Evolutionary conservation across 2,888 invertebrate genomes (phyloP).

Genomic region (Seladonia tumulorum): DNA sequence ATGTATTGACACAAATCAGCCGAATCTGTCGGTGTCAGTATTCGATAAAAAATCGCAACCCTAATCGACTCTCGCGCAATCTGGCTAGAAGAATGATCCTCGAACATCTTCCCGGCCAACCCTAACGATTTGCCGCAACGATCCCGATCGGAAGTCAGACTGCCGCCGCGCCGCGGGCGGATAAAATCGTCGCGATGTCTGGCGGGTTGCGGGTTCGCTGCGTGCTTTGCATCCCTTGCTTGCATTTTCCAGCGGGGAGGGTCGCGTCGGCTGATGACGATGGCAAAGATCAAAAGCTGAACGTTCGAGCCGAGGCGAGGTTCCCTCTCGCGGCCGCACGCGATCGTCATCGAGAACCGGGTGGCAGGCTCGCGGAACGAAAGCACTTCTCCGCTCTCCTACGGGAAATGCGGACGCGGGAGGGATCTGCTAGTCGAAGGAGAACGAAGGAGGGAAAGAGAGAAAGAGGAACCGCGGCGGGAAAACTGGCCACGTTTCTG

Average conservation of each 20-base stretch:
- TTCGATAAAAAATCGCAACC: too few relatives aligned
- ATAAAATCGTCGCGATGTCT: not conserved
- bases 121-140: too few relatives aligned
- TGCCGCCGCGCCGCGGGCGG: not conserved
- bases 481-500: conserved; percentile 62
- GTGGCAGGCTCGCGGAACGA: conserved; percentile 31
- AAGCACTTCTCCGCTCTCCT: conserved; percentile 20
- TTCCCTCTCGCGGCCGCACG: conserved; percentile 18
- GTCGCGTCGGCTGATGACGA: not conserved
- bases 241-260: not conserved
- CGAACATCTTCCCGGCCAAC: too few relatives aligned
- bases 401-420: conserved; percentile 4
- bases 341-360: conserved; percentile 37
- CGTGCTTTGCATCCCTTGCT: not conserved
- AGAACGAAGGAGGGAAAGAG: conserved; percentile 20
- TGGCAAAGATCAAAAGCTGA: conserved; percentile 24
- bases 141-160: not conserved
- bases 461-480: conserved; percentile 6
- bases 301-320: not conserved
- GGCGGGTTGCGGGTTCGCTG: not conserved
- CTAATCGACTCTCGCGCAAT: too few relatives aligned
- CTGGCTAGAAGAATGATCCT: too few relatives aligned
- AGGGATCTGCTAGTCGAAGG: not conserved
- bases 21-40: too few relatives aligned
- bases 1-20: too few relatives aligned